These are phyloP conservation scores for Anser cygnoides DNA, from an alignment of 2,113 vertebrate genomes.

Conservation along the genomic window DNA sequence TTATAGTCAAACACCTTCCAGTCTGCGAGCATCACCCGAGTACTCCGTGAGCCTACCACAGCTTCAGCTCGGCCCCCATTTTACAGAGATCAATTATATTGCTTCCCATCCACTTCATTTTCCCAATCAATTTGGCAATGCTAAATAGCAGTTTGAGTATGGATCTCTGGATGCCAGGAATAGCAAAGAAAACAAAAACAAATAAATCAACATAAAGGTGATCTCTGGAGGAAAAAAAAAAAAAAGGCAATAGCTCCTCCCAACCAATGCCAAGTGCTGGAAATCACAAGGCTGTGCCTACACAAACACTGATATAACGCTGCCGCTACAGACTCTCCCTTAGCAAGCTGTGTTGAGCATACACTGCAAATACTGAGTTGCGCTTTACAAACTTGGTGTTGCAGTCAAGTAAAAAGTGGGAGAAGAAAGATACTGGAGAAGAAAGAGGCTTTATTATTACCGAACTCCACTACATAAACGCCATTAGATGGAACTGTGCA, in stretches of 20 bases:
- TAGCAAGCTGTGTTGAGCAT: fast-evolving
- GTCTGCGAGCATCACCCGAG: neutral
- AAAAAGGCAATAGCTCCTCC: neutral
- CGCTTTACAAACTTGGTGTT: neutral
- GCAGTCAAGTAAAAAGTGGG: neutral
- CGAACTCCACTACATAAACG: neutral
- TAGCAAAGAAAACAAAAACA: neutral
- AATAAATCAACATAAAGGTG: neutral
- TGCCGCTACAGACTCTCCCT: neutral
- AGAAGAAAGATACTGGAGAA: neutral
- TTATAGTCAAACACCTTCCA: neutral
- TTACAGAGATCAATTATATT: neutral
- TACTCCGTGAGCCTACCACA: neutral
- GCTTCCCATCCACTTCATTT: neutral
- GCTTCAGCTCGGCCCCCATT: neutral
- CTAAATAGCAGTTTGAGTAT: neutral
- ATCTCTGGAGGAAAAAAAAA: neutral
- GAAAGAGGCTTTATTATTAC: neutral
- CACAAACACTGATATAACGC: neutral
- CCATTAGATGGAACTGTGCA: neutral
- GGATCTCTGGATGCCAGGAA: neutral
- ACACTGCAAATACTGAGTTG: fast-evolving
- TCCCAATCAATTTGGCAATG: neutral
- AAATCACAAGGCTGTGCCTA: neutral
- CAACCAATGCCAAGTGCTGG: neutral